phyloP scores from a whole-genome alignment of 1,140 invertebrate species.

The Drosophila sp. region DNA sequence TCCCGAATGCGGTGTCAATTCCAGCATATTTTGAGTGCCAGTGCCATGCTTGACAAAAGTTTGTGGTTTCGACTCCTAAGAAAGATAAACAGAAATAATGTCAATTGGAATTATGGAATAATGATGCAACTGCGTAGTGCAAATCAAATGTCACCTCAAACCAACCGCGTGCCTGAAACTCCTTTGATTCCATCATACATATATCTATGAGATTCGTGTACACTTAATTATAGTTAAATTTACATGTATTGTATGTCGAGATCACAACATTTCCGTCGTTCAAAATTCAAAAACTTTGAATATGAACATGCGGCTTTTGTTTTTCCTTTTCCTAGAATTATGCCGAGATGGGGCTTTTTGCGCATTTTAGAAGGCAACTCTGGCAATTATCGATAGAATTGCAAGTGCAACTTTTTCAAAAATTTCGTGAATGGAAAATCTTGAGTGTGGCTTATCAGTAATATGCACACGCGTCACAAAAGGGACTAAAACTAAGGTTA shows the following conservation, averaged over 20 bases:
- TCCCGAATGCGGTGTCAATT: conserved; percentile 70
- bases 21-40: conserved; percentile 78
- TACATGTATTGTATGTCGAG: conserved; percentile 2
- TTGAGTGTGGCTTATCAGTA: conserved; percentile 43
- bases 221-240: background rate
- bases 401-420: conserved; percentile 10
- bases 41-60: conserved; percentile 66
- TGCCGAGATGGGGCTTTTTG: background rate
- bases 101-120: conserved; percentile 10
- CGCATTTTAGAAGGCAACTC: conserved; percentile 2
- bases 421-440: conserved; percentile 51
- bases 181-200: conserved; percentile 40
- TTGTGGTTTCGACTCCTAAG: conserved; percentile 70
- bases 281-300: background rate
- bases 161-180: conserved; percentile 72
- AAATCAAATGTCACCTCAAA: conserved; percentile 61
- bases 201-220: conserved; percentile 28
- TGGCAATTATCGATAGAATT: background rate
- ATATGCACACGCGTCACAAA: conserved; percentile 24
- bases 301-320: conserved; percentile 2
- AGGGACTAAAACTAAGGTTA: conserved; percentile 41
- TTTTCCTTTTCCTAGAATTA: background rate
- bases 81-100: conserved; percentile 11
- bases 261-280: conserved; percentile 12
- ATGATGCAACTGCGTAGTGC: conserved; percentile 57